A percentile compares a stretch with the other conserved stretches of the same genome.
Evolutionary conservation across 2,113 vertebrate species (phyloP).

Genomic region (Zootoca vivipara): DNA sequence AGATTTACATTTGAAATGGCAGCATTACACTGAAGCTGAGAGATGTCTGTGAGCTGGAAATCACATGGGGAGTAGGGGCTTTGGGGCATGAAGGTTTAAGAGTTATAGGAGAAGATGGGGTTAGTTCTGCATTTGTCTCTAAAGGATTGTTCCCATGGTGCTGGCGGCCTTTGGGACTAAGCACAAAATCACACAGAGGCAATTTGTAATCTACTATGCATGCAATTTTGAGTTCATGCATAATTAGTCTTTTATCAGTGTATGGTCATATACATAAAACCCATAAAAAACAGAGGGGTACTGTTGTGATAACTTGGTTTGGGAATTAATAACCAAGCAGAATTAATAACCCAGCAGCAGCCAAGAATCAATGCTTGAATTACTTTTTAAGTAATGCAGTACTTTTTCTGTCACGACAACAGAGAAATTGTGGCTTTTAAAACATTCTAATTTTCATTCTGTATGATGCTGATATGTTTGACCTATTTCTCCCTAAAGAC

Average conservation of each 20-base stretch:
- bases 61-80: conserved; percentile 4
- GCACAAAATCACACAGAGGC: neutral
- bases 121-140: conserved; percentile 1
- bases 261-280: neutral
- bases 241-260: neutral
- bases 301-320: neutral
- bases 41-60: conserved; percentile 37
- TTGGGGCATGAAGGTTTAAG: conserved; percentile 25
- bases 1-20: conserved; percentile 67
- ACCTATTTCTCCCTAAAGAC: neutral
- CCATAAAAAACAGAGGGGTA: neutral
- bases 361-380: neutral
- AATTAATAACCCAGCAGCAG: neutral
- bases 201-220: neutral
- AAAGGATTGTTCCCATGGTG: neutral
- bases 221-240: neutral
- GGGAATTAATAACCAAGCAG: neutral
- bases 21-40: conserved; percentile 42
- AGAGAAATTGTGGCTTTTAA: neutral
- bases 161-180: neutral
- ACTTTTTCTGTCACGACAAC: neutral
- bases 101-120: conserved; percentile 25
- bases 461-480: neutral
- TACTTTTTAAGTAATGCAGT: neutral
- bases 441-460: neutral